Percentiles rank a stretch among this genome's conserved stretches.
Evolutionary conservation across 2,888 invertebrate genomes (phyloP).

Genomic region (Corythucha ciliata): DNA sequence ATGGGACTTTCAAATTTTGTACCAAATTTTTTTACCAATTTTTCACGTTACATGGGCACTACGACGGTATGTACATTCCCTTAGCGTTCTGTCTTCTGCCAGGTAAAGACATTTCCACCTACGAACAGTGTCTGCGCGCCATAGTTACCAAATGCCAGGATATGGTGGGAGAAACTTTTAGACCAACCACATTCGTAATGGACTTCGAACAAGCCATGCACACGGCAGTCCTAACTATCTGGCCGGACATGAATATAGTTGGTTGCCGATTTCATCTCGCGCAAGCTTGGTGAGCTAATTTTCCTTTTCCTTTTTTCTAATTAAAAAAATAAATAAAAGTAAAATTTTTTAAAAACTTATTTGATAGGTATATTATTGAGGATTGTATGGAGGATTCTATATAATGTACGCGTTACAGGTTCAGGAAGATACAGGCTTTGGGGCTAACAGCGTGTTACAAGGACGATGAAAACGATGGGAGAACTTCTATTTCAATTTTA

Average conservation of each 20-base stretch:
- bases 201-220: not conserved
- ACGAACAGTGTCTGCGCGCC: not conserved
- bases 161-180: not conserved
- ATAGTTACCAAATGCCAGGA: no score
- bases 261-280: not conserved
- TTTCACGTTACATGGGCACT: not conserved
- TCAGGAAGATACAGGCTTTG: no score
- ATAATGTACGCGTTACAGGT: no score
- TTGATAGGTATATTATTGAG: no score
- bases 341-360: no score
- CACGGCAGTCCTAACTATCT: not conserved
- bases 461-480: no score
- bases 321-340: no score
- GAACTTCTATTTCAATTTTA: no score
- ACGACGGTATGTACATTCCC: not conserved
- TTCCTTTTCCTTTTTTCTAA: no score
- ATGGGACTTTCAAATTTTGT: not conserved
- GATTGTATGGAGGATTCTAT: no score
- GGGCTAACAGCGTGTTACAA: no score
- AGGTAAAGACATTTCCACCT: not conserved
- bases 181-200: not conserved
- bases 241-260: not conserved
- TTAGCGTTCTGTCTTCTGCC: not conserved
- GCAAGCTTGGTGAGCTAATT: conserved; percentile 2
- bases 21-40: no score